Evolutionary conservation across 2,797 vertebrate genomes (phyloP).

Genomic region (Spatula clypeata): DNA sequence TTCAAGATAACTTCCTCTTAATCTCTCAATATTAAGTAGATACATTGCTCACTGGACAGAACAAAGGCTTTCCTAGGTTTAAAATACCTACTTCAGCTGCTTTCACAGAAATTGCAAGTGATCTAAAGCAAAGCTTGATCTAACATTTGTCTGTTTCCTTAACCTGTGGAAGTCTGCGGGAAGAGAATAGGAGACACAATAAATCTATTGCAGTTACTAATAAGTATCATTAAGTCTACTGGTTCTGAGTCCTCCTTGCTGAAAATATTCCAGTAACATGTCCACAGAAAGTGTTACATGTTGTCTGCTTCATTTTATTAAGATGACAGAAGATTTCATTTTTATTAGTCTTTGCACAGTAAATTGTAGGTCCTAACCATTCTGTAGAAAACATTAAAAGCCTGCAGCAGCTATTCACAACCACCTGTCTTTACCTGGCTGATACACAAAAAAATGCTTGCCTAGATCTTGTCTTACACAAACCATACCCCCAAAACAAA

Average conservation of each 20-base stretch:
- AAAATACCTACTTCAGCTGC: not conserved
- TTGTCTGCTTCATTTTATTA: not conserved
- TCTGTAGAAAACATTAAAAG: not conserved
- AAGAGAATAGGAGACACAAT: not conserved
- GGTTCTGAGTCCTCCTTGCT: not conserved
- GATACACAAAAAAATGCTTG: not conserved
- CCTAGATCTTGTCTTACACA: not conserved
- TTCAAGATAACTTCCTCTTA: slow-evolving; percentile 58
- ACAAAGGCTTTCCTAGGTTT: slow-evolving; percentile 52
- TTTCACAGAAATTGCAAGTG: slow-evolving; percentile 36
- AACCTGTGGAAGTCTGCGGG: too few species aligned
- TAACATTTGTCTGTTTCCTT: accelerated
- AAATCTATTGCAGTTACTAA: not conserved
- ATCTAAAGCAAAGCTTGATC: slow-evolving; percentile 25
- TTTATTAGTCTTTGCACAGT: not conserved
- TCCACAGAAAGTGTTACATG: not conserved
- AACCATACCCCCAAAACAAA: not conserved
- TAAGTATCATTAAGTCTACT: not conserved
- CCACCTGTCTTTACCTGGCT: not conserved
- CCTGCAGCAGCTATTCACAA: not conserved
- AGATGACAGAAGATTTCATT: not conserved
- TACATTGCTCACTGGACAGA: slow-evolving; percentile 21
- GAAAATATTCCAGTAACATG: not conserved
- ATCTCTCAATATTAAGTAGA: slow-evolving; percentile 46
- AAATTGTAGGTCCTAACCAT: not conserved